Percentiles rank a stretch among this genome's conserved stretches.
Evolutionary conservation across 2,797 vertebrate species (phyloP).

Genomic region (Danio choprae): DNA sequence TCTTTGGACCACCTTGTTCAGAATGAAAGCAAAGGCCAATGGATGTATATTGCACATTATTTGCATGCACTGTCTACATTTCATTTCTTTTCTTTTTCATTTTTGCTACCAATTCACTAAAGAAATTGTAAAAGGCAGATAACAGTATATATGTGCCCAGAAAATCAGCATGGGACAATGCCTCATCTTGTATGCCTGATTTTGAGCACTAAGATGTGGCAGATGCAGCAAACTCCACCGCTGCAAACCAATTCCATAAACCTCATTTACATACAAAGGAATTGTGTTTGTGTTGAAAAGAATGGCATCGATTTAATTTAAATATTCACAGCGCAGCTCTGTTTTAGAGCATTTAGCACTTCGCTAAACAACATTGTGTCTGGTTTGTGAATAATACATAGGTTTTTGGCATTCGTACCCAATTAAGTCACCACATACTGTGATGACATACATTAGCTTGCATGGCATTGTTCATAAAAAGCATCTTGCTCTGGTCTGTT

Average conservation of each 20-base stretch:
- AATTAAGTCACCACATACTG: neutral
- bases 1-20: neutral
- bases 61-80: neutral
- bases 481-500: neutral
- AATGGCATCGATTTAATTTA: neutral
- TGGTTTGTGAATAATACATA: neutral
- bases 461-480: neutral
- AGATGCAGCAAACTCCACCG: neutral
- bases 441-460: neutral
- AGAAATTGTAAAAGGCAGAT: neutral
- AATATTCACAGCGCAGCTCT: neutral
- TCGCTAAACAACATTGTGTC: neutral
- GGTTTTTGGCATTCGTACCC: neutral
- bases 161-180: neutral
- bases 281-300: neutral
- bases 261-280: conserved; percentile 2
- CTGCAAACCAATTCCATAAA: neutral
- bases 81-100: too few species aligned
- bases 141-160: neutral
- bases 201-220: neutral
- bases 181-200: neutral
- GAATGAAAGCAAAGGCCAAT: too few species aligned
- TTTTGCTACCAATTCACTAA: neutral
- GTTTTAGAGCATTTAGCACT: neutral
- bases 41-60: too few species aligned